Percentiles rank a stretch among this genome's conserved stretches.
phyloP scores from a whole-genome alignment of 2,888 invertebrate genomes.

The Diadegma fenestrale region DNA sequence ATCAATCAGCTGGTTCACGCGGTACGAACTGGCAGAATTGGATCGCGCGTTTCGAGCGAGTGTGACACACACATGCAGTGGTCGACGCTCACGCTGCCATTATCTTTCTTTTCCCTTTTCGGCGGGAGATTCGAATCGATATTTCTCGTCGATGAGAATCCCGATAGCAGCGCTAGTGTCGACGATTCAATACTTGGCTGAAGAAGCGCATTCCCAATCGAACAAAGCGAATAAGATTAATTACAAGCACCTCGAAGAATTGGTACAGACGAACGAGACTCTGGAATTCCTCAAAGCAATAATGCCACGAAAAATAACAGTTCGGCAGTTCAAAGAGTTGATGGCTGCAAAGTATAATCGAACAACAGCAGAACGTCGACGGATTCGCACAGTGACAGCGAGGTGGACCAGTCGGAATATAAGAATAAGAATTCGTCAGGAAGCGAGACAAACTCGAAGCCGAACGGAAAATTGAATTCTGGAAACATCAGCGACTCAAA shows the following conservation, averaged over 20 bases:
- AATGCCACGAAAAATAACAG: constrained; percentile 91
- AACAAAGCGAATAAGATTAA: constrained; percentile 87
- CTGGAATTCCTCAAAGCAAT: constrained; percentile 91
- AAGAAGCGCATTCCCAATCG: constrained; percentile 87
- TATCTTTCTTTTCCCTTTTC: constrained; percentile 27
- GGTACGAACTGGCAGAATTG: too few relatives aligned
- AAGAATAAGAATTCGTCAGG: constrained; percentile 77
- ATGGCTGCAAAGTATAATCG: constrained; percentile 87
- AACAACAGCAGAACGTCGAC: constrained; percentile 70
- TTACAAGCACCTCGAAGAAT: constrained; percentile 90
- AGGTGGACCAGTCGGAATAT: constrained; percentile 77
- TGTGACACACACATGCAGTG: too few relatives aligned
- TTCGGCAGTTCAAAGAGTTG: constrained; percentile 88
- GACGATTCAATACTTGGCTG: constrained; percentile 87
- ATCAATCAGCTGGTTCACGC: too few relatives aligned
- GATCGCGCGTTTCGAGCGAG: too few relatives aligned
- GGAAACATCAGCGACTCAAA: constrained; percentile 77
- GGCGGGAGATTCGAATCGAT: constrained; percentile 33
- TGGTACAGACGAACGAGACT: constrained; percentile 89
- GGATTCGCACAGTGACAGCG: constrained; percentile 60
- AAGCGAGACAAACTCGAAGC: constrained; percentile 76
- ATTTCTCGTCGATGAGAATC: not conserved
- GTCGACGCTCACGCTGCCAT: constrained; percentile 10
- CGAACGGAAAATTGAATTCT: constrained; percentile 77
- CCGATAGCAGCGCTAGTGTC: not conserved